phyloP scores from a whole-genome alignment of 2,113 vertebrate genomes.

The Callaeas wilsoni region DNA sequence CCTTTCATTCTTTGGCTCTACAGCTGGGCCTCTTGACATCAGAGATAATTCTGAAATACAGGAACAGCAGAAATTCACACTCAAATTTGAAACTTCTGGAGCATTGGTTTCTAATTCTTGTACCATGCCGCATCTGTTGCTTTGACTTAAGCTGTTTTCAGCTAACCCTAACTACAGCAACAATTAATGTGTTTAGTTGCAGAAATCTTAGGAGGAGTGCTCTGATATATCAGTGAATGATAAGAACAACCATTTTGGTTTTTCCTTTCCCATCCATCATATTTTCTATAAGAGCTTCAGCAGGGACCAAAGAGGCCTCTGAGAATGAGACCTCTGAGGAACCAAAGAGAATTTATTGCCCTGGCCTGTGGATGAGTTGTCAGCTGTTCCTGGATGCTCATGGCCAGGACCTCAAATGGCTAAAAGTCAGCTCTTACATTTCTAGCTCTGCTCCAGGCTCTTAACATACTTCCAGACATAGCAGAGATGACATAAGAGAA shows the following conservation, averaged over 20 bases:
- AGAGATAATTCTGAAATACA: background rate
- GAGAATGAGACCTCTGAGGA: background rate
- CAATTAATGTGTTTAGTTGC: background rate
- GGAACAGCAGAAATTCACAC: background rate
- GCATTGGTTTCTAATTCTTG: background rate
- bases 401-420: background rate
- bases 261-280: background rate
- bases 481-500: background rate
- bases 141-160: background rate
- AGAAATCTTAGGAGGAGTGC: background rate
- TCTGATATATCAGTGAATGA: background rate
- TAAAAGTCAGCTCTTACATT: background rate
- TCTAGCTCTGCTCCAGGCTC: background rate
- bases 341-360: background rate
- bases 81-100: background rate
- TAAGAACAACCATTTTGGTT: background rate
- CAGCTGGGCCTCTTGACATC: background rate
- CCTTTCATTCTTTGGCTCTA: background rate
- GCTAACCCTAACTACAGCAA: background rate
- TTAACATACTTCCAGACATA: background rate
- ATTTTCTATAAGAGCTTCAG: background rate
- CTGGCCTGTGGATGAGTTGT: background rate
- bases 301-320: background rate
- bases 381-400: background rate
- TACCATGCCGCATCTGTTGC: background rate